Conservation (phyloP, 2,113 vertebrate genomes). For the Calyptomena viridis region DNA sequence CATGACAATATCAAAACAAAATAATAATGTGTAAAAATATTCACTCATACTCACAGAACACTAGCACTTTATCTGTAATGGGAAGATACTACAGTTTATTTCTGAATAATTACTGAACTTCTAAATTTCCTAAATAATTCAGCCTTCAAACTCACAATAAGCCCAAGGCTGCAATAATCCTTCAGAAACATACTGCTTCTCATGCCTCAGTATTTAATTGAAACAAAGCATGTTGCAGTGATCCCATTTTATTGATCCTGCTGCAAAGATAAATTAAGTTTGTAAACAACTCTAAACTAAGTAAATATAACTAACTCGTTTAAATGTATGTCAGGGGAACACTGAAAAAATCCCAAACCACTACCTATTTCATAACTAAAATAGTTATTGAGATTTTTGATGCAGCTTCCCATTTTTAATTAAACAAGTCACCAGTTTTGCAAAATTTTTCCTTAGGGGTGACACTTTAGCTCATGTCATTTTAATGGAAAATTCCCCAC, state of each 20-base stretch:
- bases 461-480: not conserved
- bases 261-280: constrained; percentile 13
- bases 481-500: not conserved
- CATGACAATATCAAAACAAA: not conserved
- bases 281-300: constrained; percentile 14
- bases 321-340: not conserved
- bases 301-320: not conserved
- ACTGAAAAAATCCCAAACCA: not conserved
- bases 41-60: not conserved
- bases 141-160: constrained; percentile 11
- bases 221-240: constrained; percentile 3
- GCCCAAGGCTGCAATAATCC: constrained; percentile 48
- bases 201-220: constrained; percentile 17
- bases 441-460: not conserved
- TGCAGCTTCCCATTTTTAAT: not conserved
- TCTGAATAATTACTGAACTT: constrained; percentile 43
- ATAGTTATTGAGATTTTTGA: not conserved
- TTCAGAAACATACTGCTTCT: not conserved
- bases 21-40: not conserved
- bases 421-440: not conserved
- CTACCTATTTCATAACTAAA: not conserved
- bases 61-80: not conserved
- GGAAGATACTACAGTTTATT: not conserved
- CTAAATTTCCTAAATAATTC: constrained; percentile 10
- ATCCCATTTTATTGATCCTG: not conserved